Evolutionary conservation across 2,888 invertebrate genomes (phyloP).

Genomic region (Onchidella celtica): DNA sequence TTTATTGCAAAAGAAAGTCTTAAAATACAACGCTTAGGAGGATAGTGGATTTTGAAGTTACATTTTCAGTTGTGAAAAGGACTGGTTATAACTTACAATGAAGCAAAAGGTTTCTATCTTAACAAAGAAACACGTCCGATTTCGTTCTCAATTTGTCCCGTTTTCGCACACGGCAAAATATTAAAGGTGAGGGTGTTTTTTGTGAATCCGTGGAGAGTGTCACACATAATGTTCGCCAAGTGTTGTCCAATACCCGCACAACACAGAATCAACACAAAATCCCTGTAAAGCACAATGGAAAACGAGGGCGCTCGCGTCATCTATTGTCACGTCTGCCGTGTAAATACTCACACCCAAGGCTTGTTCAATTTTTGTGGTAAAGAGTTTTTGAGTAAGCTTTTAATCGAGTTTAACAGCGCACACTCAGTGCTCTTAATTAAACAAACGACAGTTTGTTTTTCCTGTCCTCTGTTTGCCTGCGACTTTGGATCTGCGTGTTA

Average conservation of each 20-base stretch:
- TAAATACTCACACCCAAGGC: constrained; percentile 5
- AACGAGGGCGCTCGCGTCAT: background rate
- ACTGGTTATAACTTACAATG: no score
- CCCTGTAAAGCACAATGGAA: background rate
- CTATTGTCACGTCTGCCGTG: background rate
- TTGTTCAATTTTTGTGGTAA: background rate
- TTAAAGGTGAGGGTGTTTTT: no score
- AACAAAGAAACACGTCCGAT: no score
- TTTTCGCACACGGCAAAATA: no score
- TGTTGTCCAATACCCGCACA: background rate
- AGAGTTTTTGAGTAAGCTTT: constrained; percentile 23
- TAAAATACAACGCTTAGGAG: no score
- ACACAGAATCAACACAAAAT: constrained; percentile 3
- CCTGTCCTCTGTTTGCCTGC: background rate
- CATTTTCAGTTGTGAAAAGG: no score
- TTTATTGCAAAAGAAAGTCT: no score
- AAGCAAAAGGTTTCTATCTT: no score
- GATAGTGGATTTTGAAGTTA: no score
- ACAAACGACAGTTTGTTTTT: constrained; percentile 15
- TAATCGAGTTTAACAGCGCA: constrained; percentile 10
- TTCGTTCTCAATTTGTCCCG: no score
- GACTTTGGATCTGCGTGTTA: background rate
- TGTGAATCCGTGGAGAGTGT: no score
- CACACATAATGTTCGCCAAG: no score
- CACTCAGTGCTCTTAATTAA: constrained; percentile 30